phyloP scores from a whole-genome alignment of 2,797 vertebrate species.

The Brotula barbata region DNA sequence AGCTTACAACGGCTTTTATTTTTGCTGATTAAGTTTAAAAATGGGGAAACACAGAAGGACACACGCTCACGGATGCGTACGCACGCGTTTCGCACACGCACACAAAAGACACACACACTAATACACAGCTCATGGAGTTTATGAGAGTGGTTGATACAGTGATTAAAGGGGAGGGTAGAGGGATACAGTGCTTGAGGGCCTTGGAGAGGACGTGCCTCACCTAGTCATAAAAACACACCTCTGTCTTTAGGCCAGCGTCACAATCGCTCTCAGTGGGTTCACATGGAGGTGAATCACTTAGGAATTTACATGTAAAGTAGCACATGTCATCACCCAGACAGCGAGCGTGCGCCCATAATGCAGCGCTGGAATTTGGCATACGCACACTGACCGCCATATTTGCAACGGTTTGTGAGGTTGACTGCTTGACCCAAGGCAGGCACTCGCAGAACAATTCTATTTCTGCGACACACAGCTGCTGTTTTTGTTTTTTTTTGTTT shows the following conservation, averaged over 20 bases:
- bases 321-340: slow-evolving; percentile 69
- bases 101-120: slow-evolving; percentile 38
- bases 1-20: slow-evolving; percentile 79
- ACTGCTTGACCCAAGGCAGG: slow-evolving; percentile 19
- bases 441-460: slow-evolving; percentile 24
- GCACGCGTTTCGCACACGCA: slow-evolving; percentile 32
- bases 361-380: slow-evolving; percentile 40
- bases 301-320: slow-evolving; percentile 79
- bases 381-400: slow-evolving; percentile 51
- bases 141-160: slow-evolving; percentile 78
- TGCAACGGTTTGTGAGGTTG: slow-evolving; percentile 37
- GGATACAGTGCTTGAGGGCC: slow-evolving; percentile 75
- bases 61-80: slow-evolving; percentile 52
- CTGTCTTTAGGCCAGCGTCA: slow-evolving; percentile 73
- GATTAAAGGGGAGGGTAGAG: slow-evolving; percentile 80
- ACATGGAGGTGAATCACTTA: slow-evolving; percentile 75
- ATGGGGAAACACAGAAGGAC: slow-evolving; percentile 78
- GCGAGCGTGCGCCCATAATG: slow-evolving; percentile 36
- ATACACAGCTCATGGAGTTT: slow-evolving; percentile 78
- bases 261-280: slow-evolving; percentile 72
- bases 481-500: neutral
- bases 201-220: slow-evolving; percentile 76
- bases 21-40: slow-evolving; percentile 87
- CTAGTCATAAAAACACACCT: slow-evolving; percentile 81
- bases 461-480: slow-evolving; percentile 19